Evolutionary conservation across 2,113 vertebrate genomes (phyloP).

Genomic region (Neoarius graeffei): DNA sequence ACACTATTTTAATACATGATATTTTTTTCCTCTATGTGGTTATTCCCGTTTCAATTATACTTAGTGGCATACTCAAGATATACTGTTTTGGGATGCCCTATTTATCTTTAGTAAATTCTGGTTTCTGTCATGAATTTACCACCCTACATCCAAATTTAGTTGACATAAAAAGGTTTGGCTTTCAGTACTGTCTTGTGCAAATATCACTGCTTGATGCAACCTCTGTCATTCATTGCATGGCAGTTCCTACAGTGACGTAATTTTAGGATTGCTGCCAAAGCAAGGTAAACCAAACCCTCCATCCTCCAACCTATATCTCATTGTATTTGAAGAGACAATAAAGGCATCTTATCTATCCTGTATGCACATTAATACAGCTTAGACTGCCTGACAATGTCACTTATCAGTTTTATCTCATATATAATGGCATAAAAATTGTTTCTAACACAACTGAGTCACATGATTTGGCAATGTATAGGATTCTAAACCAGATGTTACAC

Average conservation of each 20-base stretch:
- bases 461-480: neutral
- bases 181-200: conserved; percentile 1
- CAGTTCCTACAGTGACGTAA: conserved; percentile 1
- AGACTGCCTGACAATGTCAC: neutral
- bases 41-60: neutral
- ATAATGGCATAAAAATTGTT: neutral
- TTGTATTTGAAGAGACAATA: too few species aligned
- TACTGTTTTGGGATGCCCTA: neutral
- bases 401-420: neutral
- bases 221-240: conserved; percentile 31
- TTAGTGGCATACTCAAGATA: neutral
- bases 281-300: neutral
- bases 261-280: conserved; percentile 15
- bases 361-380: neutral
- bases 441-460: neutral
- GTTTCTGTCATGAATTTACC: neutral
- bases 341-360: neutral
- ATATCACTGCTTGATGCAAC: conserved; percentile 21
- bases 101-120: neutral
- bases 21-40: neutral
- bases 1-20: neutral
- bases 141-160: neutral
- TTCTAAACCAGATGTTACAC: neutral
- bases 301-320: neutral
- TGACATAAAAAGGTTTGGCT: neutral